Evolutionary conservation across 2,797 vertebrate genomes (phyloP), one percentile per base, ranked within the genome.

Genomic region (Aldrovandia affinis): DNA sequence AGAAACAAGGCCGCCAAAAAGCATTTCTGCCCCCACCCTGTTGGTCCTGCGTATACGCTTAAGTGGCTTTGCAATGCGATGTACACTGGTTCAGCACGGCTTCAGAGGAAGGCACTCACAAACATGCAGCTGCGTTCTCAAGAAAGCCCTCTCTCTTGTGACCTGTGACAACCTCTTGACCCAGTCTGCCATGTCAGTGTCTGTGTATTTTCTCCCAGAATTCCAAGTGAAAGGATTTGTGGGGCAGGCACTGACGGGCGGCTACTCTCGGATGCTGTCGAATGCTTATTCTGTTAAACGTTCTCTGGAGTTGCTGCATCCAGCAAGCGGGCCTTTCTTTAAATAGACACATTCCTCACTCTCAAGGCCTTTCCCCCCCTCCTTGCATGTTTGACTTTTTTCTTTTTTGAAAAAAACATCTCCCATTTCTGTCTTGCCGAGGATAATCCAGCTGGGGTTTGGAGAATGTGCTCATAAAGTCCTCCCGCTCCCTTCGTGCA

Each of bases 291-390:
- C 70, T 75, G 70, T 8, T 39, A 3, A 75, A 6, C 9, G 70
- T 75, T 75, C 70, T 75, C 70, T 12, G 70, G 70, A 44, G 70
- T 75, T 20, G 9, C 70, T 75, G 22, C n/a, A 8, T 75, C 70
- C 39, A 42, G 70, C 70, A 1, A n/a, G 70, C 70, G 25, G 70
- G 36, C 70, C n/a, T 73, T 75, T 75, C 22, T 25, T 75, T 8
- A 75, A 75, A 75, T 44, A 44, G 39, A 20, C 39, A 44, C 70
- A 75, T 75, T 75, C 70, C 39, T 75, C 36, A 15, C 70, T 75
- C 70, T n/a, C 18, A 15, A 33, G 28, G 28, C 50, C 12, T 55
- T 55, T 20, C n/a, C 18, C 77, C 14, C 73, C 12, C 68, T 14
- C 44, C 77, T 80, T 80, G 18, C 12, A 33, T 80, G n/a, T 80